These are phyloP conservation scores for Scaptomyza graminum DNA, from an alignment of 1,140 invertebrate species.

Conservation along the genomic window DNA sequence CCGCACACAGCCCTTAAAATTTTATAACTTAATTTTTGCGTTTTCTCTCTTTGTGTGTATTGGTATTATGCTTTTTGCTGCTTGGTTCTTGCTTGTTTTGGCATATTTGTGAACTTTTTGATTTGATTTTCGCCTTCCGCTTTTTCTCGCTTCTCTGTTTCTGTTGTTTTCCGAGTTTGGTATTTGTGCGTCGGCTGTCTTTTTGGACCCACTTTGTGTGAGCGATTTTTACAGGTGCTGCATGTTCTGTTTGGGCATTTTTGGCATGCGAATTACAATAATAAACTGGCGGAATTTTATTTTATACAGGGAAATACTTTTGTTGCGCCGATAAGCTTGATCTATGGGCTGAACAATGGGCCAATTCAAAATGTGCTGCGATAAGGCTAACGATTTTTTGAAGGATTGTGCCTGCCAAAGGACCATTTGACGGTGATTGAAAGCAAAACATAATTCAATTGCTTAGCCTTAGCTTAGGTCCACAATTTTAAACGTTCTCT, in stretches of 20 bases:
- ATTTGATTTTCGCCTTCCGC: conserved; percentile 68
- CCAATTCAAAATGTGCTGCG: conserved; percentile 56
- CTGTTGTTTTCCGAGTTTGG: conserved; percentile 2
- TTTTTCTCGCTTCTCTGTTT: conserved; percentile 42
- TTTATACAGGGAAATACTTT: conserved; percentile 77
- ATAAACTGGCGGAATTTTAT: conserved; percentile 75
- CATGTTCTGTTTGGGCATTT: conserved; percentile 41
- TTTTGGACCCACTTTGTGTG: not conserved
- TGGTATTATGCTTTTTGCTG: conserved; percentile 7
- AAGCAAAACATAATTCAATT: conserved; percentile 40
- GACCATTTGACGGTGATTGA: conserved; percentile 40
- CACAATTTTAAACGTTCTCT: conserved; percentile 11
- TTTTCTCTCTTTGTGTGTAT: conserved; percentile 5
- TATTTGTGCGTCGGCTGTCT: conserved; percentile 20
- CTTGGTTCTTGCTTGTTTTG: conserved; percentile 48
- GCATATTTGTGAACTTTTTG: conserved; percentile 80
- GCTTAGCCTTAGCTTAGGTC: conserved; percentile 24
- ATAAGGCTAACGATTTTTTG: conserved; percentile 61
- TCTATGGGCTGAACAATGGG: conserved; percentile 52
- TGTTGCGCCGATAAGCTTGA: conserved; percentile 74
- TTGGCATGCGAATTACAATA: conserved; percentile 75
- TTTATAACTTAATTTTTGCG: conserved; percentile 80
- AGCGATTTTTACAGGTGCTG: conserved; percentile 15
- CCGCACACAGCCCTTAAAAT: conserved; percentile 77
- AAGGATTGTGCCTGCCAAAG: conserved; percentile 57